phyloP scores from a whole-genome alignment of 2,888 invertebrate species.

The Cephus pygmeus region DNA sequence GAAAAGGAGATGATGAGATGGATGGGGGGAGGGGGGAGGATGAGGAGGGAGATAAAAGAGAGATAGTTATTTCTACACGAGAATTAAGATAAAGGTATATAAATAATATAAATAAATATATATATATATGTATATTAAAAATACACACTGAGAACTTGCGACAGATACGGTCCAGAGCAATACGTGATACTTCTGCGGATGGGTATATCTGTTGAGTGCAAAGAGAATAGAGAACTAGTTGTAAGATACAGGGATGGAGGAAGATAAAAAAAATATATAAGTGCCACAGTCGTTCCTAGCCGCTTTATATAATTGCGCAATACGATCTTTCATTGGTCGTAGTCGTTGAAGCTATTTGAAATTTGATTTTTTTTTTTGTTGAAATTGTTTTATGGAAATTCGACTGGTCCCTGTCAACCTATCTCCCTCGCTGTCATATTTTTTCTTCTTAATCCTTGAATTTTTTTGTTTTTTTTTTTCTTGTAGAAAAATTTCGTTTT shows the following conservation, averaged over 20 bases:
- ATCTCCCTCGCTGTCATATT: not conserved
- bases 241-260: conserved; percentile 18
- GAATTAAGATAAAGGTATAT: conserved; percentile 49
- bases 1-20: conserved; percentile 16
- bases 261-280: conserved; percentile 27
- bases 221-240: conserved; percentile 3
- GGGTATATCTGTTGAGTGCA: conserved; percentile 8
- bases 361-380: conserved; percentile 6
- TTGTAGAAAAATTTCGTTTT: not conserved
- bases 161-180: conserved; percentile 39
- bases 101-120: conserved; percentile 46
- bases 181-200: conserved; percentile 45
- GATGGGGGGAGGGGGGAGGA: conserved; percentile 26
- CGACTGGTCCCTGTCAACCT: not conserved
- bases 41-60: conserved; percentile 22
- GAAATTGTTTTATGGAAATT: conserved; percentile 9
- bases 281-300: conserved; percentile 45
- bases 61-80: conserved; percentile 60
- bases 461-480: not conserved
- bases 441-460: conserved; percentile 3
- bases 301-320: not conserved
- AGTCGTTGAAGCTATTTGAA: conserved; percentile 9
- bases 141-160: conserved; percentile 14
- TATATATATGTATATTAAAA: conserved; percentile 42
- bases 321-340: conserved; percentile 13